Percentiles rank a stretch among this genome's conserved stretches.
Conservation (phyloP, 2,797 vertebrate species). For the Acrossocheilus fasciatus region DNA sequence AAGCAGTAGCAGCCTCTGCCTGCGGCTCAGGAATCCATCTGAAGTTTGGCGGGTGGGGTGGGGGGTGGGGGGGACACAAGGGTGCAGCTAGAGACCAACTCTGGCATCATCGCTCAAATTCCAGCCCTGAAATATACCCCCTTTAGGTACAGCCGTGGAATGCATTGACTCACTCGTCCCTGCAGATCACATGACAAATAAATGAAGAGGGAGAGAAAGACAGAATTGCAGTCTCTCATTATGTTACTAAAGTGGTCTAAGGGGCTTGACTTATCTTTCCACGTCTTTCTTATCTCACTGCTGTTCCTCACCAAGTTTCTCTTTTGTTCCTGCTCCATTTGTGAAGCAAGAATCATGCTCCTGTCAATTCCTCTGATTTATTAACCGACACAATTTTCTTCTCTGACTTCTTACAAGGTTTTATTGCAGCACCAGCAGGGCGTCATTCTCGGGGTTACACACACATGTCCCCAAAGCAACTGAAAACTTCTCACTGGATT, state of each 20-base stretch:
- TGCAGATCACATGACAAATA: slow-evolving; percentile 66
- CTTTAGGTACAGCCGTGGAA: slow-evolving; percentile 70
- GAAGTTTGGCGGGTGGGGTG: slow-evolving; percentile 37
- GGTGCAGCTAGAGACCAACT: slow-evolving; percentile 74
- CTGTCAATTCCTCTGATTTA: neutral
- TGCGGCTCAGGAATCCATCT: slow-evolving; percentile 76
- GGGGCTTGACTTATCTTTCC: neutral
- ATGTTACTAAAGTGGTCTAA: neutral
- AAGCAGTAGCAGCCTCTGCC: slow-evolving; percentile 77
- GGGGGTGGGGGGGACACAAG: too few relatives aligned
- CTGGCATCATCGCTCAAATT: slow-evolving; percentile 75
- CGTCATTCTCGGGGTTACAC: slow-evolving; percentile 7
- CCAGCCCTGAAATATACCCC: slow-evolving; percentile 64
- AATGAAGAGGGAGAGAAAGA: slow-evolving; percentile 41
- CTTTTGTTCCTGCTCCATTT: slow-evolving; percentile 3
- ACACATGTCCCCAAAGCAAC: neutral
- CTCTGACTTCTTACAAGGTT: slow-evolving; percentile 16
- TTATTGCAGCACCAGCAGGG: slow-evolving; percentile 24
- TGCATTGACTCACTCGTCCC: slow-evolving; percentile 64
- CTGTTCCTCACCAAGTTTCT: neutral
- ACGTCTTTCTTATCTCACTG: slow-evolving; percentile 3
- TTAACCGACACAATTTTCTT: neutral
- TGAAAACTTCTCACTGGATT: neutral
- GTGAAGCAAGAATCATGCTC: slow-evolving; percentile 9
- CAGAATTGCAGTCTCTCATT: slow-evolving; percentile 42